phyloP scores from a whole-genome alignment of 2,888 invertebrate genomes.

The Harpalus rufipes region DNA sequence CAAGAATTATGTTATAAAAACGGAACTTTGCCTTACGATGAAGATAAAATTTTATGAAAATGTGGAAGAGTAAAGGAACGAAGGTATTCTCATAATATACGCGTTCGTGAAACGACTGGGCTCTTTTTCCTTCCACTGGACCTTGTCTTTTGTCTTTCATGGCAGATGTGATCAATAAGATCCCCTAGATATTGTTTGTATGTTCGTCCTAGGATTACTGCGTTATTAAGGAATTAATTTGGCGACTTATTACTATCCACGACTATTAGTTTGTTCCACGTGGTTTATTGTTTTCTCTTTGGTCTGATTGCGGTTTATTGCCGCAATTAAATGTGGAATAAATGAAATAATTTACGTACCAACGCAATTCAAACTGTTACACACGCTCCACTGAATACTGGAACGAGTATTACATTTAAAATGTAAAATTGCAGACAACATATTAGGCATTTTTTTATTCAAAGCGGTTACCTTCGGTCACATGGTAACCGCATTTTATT shows the following conservation, averaged over 20 bases:
- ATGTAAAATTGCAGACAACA: too few relatives aligned
- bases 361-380: neutral
- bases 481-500: too few relatives aligned
- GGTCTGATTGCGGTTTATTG: slow-evolving; percentile 25
- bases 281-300: slow-evolving; percentile 43
- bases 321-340: neutral
- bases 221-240: slow-evolving; percentile 36
- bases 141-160: slow-evolving; percentile 20
- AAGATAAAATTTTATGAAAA: slow-evolving; percentile 58
- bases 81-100: neutral
- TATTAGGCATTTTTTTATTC: too few relatives aligned
- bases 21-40: slow-evolving; percentile 36
- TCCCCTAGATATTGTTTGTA: slow-evolving; percentile 22
- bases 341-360: neutral
- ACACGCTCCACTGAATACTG: neutral
- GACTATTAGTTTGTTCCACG: slow-evolving; percentile 28
- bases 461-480: too few relatives aligned
- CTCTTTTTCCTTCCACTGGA: neutral
- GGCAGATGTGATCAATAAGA: slow-evolving; percentile 41
- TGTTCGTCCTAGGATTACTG: slow-evolving; percentile 21
- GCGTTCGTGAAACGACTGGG: neutral
- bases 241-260: slow-evolving; percentile 22
- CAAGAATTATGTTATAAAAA: slow-evolving; percentile 56
- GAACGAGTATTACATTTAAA: too few relatives aligned
- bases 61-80: slow-evolving; percentile 3